These are phyloP conservation scores for Sturnira hondurensis DNA, from an alignment of 2,113 vertebrate species.

Conservation along the genomic window DNA sequence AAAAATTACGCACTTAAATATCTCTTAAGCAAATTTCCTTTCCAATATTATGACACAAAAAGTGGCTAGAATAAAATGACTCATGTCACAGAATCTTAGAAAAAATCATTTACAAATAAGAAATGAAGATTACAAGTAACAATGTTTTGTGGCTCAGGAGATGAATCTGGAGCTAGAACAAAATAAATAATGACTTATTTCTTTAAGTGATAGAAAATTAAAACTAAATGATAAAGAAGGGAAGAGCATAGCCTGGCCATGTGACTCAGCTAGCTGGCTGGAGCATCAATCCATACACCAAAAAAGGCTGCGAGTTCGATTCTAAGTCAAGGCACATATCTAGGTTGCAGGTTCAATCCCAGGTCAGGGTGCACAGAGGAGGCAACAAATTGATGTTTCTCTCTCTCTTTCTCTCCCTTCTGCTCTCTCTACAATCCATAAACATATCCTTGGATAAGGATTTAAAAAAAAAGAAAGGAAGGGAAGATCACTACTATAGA, in stretches of 20 bases:
- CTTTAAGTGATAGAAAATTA: slow-evolving; percentile 33
- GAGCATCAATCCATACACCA: too few species aligned
- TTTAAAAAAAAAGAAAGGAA: not conserved
- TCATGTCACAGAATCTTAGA: not conserved
- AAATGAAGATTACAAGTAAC: slow-evolving; percentile 21
- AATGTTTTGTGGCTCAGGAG: not conserved
- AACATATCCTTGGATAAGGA: not conserved
- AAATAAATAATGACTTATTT: not conserved
- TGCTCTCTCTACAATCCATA: not conserved
- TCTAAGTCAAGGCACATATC: too few species aligned
- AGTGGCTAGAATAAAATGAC: not conserved
- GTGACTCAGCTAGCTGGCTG: too few species aligned
- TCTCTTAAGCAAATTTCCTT: not conserved
- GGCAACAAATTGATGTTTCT: not conserved
- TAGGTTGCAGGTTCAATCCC: not conserved
- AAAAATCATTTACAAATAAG: slow-evolving; percentile 1
- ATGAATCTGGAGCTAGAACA: not conserved
- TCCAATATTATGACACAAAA: not conserved
- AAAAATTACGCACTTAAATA: not conserved
- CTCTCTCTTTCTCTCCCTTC: not conserved
- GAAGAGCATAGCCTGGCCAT: too few species aligned
- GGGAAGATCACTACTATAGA: not conserved
- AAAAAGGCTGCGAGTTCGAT: too few species aligned
- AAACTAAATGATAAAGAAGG: slow-evolving; percentile 21
- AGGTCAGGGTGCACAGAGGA: not conserved